phyloP scores from a whole-genome alignment of 2,797 vertebrate species.

The Coregonus suidteri region DNA sequence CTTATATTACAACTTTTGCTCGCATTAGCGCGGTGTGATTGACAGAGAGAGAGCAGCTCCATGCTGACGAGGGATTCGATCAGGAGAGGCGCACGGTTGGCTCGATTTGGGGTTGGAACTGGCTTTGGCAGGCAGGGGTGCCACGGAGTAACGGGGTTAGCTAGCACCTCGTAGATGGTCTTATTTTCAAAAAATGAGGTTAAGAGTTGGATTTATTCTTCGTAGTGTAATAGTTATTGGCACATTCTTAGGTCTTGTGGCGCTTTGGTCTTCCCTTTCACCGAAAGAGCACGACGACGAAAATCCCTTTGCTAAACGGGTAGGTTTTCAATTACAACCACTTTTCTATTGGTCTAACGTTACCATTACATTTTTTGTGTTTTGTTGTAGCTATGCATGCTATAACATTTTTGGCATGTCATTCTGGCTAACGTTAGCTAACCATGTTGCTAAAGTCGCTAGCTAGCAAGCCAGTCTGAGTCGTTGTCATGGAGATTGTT shows the following conservation, averaged over 20 bases:
- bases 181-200: slow-evolving; percentile 81
- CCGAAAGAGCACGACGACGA: slow-evolving; percentile 79
- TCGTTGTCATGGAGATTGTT: slow-evolving; percentile 72
- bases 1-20: not conserved
- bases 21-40: not conserved
- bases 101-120: not conserved
- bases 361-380: not conserved
- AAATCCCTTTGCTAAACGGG: slow-evolving; percentile 66
- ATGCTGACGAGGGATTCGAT: slow-evolving; percentile 21
- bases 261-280: slow-evolving; percentile 89
- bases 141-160: slow-evolving; percentile 14
- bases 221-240: slow-evolving; percentile 85
- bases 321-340: slow-evolving; percentile 44
- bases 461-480: slow-evolving; percentile 21
- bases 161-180: slow-evolving; percentile 12
- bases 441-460: not conserved
- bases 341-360: not conserved
- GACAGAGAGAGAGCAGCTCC: not conserved
- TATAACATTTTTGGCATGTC: not conserved
- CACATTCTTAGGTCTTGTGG: slow-evolving; percentile 84
- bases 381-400: not conserved
- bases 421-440: not conserved
- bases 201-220: slow-evolving; percentile 88
- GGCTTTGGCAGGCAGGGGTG: slow-evolving; percentile 2
- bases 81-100: slow-evolving; percentile 18